Evolutionary conservation across 2,888 invertebrate species (phyloP), one percentile per base, ranked within the genome.

Genomic region (Drosophila parthenogenetica): DNA sequence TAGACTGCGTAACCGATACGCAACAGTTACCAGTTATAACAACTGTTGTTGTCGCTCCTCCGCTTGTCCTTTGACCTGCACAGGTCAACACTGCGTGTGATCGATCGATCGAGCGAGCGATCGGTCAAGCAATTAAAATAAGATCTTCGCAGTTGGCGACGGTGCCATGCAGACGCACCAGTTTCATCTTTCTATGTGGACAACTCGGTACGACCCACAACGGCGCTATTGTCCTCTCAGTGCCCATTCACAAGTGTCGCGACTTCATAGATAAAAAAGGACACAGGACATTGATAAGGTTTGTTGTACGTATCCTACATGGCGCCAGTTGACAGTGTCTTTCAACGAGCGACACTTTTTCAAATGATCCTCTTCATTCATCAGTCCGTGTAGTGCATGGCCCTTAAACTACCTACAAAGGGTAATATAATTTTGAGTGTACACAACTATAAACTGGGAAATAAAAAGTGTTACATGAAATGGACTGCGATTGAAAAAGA

Each of bases 221-320:
- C 88, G 70, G 86, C 60, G 87, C 73, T 78, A 84, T 89, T 89
- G 85, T 89, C 71, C 76, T 60, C 19, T 46, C 17, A 1, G 3
- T 49, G 7, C 63, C 69, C 86, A 89, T 89, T 89, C 89, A 89
- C 85, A 89, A 84, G 68, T 72, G 80, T 81, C 85, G 79, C 75
- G 48, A 66, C 46, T 53, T 43, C 53, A 42, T 42, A 77, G 83
- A 87, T 83, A 84, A 87, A 58, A 64, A 77, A 77, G 80, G 74
- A 73, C 73, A 53, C 54, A 58, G 50, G 61, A 54, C 69, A 83
- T 69, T 81, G 70, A 76, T 73, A 68, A 78, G 61, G 37, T 42
- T 42, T 42, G 35, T 14, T 14, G 19, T 14, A 16, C 57, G 60
- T 42, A 69, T 39, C 58, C 40, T 73, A 70, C 43, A 55, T 87